These are phyloP conservation scores for Dinomys branickii DNA, from an alignment of 2,113 vertebrate genomes.

Conservation along the genomic window DNA sequence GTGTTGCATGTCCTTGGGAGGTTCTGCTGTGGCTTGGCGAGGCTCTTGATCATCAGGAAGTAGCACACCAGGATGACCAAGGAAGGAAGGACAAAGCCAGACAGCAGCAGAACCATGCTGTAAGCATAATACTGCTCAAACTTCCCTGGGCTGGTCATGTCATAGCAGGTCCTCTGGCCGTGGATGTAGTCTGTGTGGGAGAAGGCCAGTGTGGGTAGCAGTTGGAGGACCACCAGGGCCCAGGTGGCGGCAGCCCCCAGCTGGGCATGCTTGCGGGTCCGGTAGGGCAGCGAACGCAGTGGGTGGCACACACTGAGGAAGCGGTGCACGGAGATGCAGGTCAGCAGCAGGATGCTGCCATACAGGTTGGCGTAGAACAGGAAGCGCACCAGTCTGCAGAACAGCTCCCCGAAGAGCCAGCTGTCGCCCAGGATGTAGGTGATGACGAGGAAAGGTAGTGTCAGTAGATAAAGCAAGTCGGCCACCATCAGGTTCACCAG, in stretches of 20 bases:
- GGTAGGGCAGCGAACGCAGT: slow-evolving; percentile 63
- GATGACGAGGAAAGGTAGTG: slow-evolving; percentile 82
- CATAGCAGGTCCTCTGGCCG: slow-evolving; percentile 78
- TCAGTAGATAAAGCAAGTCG: slow-evolving; percentile 81
- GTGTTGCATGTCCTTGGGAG: neutral
- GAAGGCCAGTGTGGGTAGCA: slow-evolving; percentile 79
- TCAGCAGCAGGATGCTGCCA: slow-evolving; percentile 83
- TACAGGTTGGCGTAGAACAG: slow-evolving; percentile 83
- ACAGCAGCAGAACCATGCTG: slow-evolving; percentile 63
- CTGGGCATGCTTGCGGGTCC: slow-evolving; percentile 62
- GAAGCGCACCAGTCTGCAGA: slow-evolving; percentile 81
- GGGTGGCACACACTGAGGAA: slow-evolving; percentile 83
- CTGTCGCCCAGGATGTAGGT: slow-evolving; percentile 72
- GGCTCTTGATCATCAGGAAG: slow-evolving; percentile 75
- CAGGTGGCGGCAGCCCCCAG: slow-evolving; percentile 53
- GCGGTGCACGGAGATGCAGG: slow-evolving; percentile 82
- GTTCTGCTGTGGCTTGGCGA: slow-evolving; percentile 24
- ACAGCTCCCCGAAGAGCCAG: slow-evolving; percentile 81
- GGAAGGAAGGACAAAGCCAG: slow-evolving; percentile 81
- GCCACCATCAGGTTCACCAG: slow-evolving; percentile 82
- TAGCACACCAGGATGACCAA: slow-evolving; percentile 74
- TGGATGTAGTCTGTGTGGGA: slow-evolving; percentile 67
- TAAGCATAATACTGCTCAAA: slow-evolving; percentile 80
- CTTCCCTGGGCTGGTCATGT: slow-evolving; percentile 59
- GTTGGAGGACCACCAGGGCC: slow-evolving; percentile 72